phyloP scores from a whole-genome alignment of 2,113 vertebrate species.

The Heterocephalus glaber region DNA sequence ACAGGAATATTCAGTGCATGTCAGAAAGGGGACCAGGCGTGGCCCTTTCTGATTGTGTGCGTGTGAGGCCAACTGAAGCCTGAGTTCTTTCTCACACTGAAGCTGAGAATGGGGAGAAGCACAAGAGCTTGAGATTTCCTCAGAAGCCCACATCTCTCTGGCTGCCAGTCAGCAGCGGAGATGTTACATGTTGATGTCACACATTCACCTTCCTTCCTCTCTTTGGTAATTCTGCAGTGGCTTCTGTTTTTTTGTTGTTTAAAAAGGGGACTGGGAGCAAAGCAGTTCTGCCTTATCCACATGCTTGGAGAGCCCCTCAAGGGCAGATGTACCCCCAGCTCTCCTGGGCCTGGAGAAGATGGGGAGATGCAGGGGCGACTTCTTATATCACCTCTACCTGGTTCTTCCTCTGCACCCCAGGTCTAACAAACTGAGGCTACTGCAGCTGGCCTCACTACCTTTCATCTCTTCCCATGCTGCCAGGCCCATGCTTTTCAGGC shows the following conservation, averaged over 20 bases:
- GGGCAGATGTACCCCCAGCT: not conserved
- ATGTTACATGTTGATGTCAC: constrained; percentile 40
- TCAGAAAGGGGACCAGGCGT: not conserved
- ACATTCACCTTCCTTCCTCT: not conserved
- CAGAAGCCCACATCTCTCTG: not conserved
- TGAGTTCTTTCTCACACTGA: not conserved
- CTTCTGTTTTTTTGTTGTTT: constrained; percentile 9
- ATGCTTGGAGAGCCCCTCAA: not conserved
- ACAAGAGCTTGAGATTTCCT: constrained; percentile 43
- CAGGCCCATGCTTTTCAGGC: not conserved
- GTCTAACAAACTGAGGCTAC: not conserved
- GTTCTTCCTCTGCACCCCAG: not conserved
- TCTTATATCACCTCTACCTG: not conserved
- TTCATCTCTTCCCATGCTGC: not conserved
- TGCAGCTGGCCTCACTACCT: not conserved
- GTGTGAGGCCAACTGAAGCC: not conserved
- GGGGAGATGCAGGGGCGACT: not conserved
- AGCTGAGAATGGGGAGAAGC: not conserved
- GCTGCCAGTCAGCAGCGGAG: constrained; percentile 47
- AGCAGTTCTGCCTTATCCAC: not conserved
- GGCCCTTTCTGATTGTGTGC: not conserved
- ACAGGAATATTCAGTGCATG: not conserved
- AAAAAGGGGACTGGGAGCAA: not conserved
- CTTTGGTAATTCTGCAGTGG: constrained; percentile 53
- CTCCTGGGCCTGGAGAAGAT: not conserved